Evolutionary conservation across 2,888 invertebrate species (phyloP).

Genomic region (Pammene aurita): DNA sequence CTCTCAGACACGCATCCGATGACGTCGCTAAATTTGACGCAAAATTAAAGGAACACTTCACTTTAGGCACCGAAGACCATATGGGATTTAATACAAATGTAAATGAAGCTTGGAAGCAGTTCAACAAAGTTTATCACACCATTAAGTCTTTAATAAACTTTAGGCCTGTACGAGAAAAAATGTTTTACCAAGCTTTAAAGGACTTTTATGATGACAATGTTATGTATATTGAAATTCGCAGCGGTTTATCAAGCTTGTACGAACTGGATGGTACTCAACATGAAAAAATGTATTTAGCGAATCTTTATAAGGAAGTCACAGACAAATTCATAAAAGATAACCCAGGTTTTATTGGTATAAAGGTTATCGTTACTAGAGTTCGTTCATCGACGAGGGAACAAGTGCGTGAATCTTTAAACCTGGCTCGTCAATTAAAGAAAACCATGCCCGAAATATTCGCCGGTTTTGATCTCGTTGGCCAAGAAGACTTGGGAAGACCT

Average conservation of each 20-base stretch:
- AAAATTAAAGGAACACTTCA: conserved; percentile 79
- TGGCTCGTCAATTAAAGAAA: conserved; percentile 64
- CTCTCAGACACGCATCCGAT: conserved; percentile 70
- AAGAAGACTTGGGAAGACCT: conserved; percentile 88
- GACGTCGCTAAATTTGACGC: conserved; percentile 77
- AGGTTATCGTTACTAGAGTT: conserved; percentile 83
- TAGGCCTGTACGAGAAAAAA: conserved; percentile 85
- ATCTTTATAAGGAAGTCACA: conserved; percentile 81
- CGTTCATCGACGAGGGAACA: conserved; percentile 59
- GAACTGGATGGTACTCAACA: conserved; percentile 85
- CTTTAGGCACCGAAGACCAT: conserved; percentile 76
- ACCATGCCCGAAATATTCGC: conserved; percentile 86
- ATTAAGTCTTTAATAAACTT: conserved; percentile 83
- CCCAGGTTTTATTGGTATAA: conserved; percentile 86
- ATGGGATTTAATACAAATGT: conserved; percentile 71
- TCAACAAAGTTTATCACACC: conserved; percentile 78
- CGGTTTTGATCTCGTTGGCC: conserved; percentile 92
- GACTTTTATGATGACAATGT: conserved; percentile 87
- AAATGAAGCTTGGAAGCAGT: conserved; percentile 84
- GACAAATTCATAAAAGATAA: conserved; percentile 83
- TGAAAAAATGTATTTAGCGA: conserved; percentile 77
- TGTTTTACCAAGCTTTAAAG: conserved; percentile 84
- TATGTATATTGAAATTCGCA: conserved; percentile 87
- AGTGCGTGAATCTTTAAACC: conserved; percentile 68
- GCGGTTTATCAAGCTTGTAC: conserved; percentile 83